These are phyloP conservation scores for Drosophila miranda DNA, from an alignment of 1,140 invertebrate species.

Conservation along the genomic window DNA sequence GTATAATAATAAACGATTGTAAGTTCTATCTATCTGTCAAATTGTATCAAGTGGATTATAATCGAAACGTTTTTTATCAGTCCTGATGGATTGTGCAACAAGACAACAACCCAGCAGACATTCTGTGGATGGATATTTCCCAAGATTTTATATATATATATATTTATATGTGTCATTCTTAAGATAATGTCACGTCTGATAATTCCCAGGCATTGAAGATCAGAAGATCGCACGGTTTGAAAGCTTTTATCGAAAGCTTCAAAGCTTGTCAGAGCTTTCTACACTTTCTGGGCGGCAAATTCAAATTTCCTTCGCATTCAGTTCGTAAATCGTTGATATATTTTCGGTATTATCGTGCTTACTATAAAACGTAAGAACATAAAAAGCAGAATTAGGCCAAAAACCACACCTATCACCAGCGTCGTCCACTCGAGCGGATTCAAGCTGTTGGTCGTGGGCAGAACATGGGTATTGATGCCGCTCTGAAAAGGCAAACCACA, in stretches of 20 bases:
- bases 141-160: too few relatives aligned
- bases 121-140: too few relatives aligned
- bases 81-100: constrained; percentile 3
- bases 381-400: constrained; percentile 73
- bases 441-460: constrained; percentile 68
- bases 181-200: too few relatives aligned
- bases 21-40: constrained; percentile 9
- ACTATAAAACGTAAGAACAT: constrained; percentile 75
- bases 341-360: constrained; percentile 72
- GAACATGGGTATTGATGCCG: constrained; percentile 78
- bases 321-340: constrained; percentile 69
- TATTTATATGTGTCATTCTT: too few relatives aligned
- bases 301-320: constrained; percentile 10
- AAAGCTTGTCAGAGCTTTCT: too few relatives aligned
- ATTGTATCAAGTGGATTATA: neutral
- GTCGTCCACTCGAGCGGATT: constrained; percentile 79
- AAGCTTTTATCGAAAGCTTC: too few relatives aligned
- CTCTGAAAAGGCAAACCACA: constrained; percentile 30
- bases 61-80: constrained; percentile 11
- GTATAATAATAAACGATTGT: constrained; percentile 30
- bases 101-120: too few relatives aligned
- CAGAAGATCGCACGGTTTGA: too few relatives aligned
- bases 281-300: neutral
- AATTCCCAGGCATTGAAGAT: too few relatives aligned
- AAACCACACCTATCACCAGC: constrained; percentile 70